Evolutionary conservation across 2,797 vertebrate genomes (phyloP).

Genomic region (Aeoliscus strigatus): DNA sequence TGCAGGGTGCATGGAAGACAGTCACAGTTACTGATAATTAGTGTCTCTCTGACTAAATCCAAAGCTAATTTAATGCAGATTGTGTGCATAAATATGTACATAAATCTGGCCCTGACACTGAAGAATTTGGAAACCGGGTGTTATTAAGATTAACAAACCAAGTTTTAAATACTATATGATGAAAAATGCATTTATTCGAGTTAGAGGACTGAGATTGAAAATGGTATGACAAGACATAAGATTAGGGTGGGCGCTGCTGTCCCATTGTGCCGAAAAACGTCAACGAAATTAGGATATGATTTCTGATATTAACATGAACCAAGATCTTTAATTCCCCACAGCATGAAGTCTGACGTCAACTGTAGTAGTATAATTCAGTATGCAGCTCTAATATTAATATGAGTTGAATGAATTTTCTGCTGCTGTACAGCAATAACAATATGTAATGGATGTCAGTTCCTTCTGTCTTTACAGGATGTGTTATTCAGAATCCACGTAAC

Average conservation of each 20-base stretch:
- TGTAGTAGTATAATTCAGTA: too few species aligned
- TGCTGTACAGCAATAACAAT: too few species aligned
- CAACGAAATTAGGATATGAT: conserved; percentile 12
- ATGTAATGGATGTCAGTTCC: too few species aligned
- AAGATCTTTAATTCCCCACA: too few species aligned
- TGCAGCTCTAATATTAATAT: too few species aligned
- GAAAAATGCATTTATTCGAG: conserved; percentile 4
- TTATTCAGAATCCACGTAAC: too few species aligned
- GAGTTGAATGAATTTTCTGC: too few species aligned
- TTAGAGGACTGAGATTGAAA: conserved; percentile 10
- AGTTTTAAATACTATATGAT: conserved; percentile 18
- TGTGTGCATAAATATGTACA: conserved; percentile 49
- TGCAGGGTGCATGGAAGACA: conserved; percentile 31
- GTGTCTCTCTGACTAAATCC: conserved; percentile 40
- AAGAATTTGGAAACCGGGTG: conserved; percentile 28
- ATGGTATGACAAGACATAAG: conserved; percentile 1
- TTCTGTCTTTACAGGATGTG: too few species aligned
- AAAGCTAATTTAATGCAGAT: conserved; percentile 60
- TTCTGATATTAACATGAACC: too few species aligned
- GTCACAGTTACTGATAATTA: conserved; percentile 52
- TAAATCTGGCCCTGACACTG: conserved; percentile 43
- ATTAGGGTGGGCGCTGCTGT: conserved; percentile 11
- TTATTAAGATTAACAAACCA: conserved; percentile 42
- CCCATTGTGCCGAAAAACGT: conserved; percentile 3
- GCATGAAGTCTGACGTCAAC: too few species aligned